phyloP scores from a whole-genome alignment of 1,140 invertebrate species.

The Plodia interpunctella region DNA sequence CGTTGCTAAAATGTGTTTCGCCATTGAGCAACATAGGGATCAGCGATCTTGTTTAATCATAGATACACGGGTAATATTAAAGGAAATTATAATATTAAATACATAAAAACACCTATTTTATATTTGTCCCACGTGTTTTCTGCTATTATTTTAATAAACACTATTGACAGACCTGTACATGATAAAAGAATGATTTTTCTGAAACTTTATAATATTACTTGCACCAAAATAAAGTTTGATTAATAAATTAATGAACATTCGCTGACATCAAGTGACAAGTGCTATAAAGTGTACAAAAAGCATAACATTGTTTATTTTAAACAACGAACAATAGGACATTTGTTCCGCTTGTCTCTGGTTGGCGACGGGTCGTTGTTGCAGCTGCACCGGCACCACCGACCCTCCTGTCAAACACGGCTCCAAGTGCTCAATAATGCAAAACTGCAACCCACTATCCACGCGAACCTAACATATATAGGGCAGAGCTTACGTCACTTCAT shows the following conservation, averaged over 20 bases:
- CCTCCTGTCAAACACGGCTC: slow-evolving; percentile 28
- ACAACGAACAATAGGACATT: slow-evolving; percentile 47
- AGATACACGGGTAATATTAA: too few relatives aligned
- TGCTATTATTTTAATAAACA: too few relatives aligned
- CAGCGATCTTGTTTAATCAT: too few relatives aligned
- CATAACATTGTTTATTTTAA: slow-evolving; percentile 22
- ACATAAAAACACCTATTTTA: too few relatives aligned
- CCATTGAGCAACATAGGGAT: not conserved
- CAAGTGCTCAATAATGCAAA: slow-evolving; percentile 57
- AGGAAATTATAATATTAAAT: too few relatives aligned
- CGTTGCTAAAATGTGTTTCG: not conserved
- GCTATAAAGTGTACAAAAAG: slow-evolving; percentile 8
- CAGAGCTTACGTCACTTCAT: not conserved
- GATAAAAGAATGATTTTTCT: too few relatives aligned
- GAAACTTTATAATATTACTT: too few relatives aligned
- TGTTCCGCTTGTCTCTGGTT: slow-evolving; percentile 49
- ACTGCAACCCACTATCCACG: slow-evolving; percentile 39
- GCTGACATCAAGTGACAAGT: too few relatives aligned
- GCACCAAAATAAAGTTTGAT: too few relatives aligned
- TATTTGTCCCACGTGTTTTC: too few relatives aligned
- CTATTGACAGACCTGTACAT: too few relatives aligned
- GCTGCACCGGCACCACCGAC: slow-evolving; percentile 39
- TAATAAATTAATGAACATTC: too few relatives aligned
- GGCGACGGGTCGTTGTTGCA: slow-evolving; percentile 47
- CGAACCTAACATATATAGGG: not conserved